Evolutionary conservation across 2,113 vertebrate genomes (phyloP).

Genomic region (Brienomyrus longianalis): DNA sequence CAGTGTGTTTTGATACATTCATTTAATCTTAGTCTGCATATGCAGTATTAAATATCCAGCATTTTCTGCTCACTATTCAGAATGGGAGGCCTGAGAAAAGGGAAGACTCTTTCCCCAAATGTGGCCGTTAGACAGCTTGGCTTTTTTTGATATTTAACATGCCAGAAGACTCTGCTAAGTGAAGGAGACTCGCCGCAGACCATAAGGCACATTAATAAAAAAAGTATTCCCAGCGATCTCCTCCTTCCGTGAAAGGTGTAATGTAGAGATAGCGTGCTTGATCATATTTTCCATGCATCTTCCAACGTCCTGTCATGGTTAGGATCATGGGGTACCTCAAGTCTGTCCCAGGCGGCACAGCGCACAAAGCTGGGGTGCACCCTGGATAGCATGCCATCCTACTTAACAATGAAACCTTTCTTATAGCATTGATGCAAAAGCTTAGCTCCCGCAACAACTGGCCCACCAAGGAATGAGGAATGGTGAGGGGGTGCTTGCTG

Average conservation of each 20-base stretch:
- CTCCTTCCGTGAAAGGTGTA: background rate
- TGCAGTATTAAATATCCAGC: background rate
- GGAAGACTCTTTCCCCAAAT: background rate
- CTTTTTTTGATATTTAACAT: background rate
- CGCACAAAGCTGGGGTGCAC: background rate
- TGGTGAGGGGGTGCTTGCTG: background rate
- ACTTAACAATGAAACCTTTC: background rate
- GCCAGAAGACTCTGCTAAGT: background rate
- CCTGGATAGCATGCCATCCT: background rate
- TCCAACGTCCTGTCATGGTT: background rate
- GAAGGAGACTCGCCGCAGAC: background rate
- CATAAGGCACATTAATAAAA: background rate
- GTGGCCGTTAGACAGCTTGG: background rate
- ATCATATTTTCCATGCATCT: background rate
- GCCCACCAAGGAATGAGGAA: background rate
- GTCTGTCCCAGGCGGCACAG: background rate
- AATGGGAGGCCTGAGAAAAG: background rate
- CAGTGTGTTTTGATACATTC: background rate
- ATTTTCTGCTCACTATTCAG: background rate
- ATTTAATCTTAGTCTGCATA: background rate
- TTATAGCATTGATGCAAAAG: background rate
- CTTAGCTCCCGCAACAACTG: background rate
- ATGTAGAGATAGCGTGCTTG: background rate
- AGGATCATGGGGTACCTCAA: background rate
- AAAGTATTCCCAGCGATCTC: background rate